These are phyloP conservation scores for Desoria tigrina DNA, from an alignment of 2,888 invertebrate genomes.

Conservation along the genomic window DNA sequence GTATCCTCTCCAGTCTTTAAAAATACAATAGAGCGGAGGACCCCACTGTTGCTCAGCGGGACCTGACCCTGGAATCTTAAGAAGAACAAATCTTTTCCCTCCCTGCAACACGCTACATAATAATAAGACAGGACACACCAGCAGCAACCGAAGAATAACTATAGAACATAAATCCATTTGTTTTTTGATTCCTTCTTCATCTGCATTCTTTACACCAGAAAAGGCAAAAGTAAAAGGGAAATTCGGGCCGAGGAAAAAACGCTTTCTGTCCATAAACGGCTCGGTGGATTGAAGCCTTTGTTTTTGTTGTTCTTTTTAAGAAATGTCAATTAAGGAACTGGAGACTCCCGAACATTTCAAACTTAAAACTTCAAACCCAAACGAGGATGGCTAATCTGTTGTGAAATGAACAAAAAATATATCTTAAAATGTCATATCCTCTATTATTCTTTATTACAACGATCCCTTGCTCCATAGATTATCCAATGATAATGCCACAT, in stretches of 20 bases:
- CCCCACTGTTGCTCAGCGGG: too few species aligned
- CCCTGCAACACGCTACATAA: too few species aligned
- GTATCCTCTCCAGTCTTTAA: too few species aligned
- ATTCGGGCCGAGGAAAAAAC: neutral
- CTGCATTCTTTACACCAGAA: neutral
- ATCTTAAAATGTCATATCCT: neutral
- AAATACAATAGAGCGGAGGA: too few species aligned
- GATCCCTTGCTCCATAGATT: neutral
- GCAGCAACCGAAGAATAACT: neutral
- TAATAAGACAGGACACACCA: neutral
- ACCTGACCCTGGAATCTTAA: too few species aligned
- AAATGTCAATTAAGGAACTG: conserved; percentile 4
- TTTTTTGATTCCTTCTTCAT: neutral
- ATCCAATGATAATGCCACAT: neutral
- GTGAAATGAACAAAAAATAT: neutral
- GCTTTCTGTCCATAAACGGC: neutral
- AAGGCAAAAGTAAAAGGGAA: conserved; percentile 3
- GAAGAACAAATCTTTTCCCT: too few species aligned
- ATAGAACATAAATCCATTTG: neutral
- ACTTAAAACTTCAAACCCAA: too few species aligned
- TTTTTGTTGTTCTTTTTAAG: conserved; percentile 2
- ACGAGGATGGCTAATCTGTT: too few species aligned
- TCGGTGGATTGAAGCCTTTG: neutral
- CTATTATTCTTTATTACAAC: neutral
- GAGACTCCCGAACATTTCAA: neutral